phyloP scores from a whole-genome alignment of 2,888 invertebrate genomes.

The Rhaphigaster nebulosa region DNA sequence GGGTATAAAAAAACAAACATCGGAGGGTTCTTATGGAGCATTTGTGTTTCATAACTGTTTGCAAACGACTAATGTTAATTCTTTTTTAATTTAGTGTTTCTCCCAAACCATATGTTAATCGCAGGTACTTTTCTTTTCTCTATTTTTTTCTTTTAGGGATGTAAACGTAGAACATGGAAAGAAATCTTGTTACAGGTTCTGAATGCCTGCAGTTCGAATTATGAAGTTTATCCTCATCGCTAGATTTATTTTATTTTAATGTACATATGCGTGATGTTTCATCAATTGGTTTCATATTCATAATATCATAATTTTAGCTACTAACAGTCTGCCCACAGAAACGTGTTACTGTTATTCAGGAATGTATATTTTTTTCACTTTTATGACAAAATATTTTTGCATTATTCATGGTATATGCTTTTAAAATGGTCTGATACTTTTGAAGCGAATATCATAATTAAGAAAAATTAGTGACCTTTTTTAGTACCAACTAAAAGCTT shows the following conservation, averaged over 20 bases:
- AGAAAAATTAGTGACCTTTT: no score
- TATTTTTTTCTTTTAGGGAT: neutral
- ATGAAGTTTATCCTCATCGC: neutral
- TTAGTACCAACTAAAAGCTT: no score
- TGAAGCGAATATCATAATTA: no score
- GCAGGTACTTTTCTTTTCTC: neutral
- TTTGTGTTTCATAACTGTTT: slow-evolving; percentile 30
- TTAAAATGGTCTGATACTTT: no score
- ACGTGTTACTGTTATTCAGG: no score
- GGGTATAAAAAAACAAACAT: slow-evolving; percentile 8
- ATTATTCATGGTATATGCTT: no score
- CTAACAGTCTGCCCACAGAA: no score
- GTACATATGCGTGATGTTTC: no score
- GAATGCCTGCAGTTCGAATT: neutral
- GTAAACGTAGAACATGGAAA: neutral
- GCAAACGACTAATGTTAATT: slow-evolving; percentile 2
- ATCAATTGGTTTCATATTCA: no score
- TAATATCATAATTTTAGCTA: no score
- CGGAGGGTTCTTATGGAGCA: neutral
- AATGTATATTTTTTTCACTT: no score
- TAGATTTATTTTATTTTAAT: neutral
- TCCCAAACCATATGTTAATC: neutral
- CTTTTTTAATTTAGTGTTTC: neutral
- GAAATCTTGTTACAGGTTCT: neutral
- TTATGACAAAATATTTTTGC: no score